Conservation (phyloP, 2,888 invertebrate genomes). For the Dexiosoma caninum region DNA sequence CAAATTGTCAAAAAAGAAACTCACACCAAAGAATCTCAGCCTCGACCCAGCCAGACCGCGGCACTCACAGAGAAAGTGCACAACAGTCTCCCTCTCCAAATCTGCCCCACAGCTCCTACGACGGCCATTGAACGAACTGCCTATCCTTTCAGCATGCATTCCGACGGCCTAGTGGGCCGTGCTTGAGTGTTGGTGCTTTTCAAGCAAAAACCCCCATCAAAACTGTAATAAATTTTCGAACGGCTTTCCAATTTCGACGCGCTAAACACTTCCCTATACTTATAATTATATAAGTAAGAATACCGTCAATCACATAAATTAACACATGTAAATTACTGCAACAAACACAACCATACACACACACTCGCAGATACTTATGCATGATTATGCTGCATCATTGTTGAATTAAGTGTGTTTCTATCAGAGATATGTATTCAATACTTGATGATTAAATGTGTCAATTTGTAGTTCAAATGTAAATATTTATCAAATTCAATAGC, state of each 20-base stretch:
- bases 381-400: constrained; percentile 3
- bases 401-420: constrained; percentile 16
- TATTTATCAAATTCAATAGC: background rate
- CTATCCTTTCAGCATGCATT: too few relatives aligned
- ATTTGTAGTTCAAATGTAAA: constrained; percentile 31
- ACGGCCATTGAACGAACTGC: too few relatives aligned
- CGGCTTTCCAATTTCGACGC: background rate
- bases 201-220: too few relatives aligned
- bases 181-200: too few relatives aligned
- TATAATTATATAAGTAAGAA: constrained; percentile 10
- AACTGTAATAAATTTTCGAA: background rate
- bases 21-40: too few relatives aligned
- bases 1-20: too few relatives aligned
- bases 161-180: too few relatives aligned
- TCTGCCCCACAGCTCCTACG: too few relatives aligned
- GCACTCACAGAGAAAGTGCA: too few relatives aligned
- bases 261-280: background rate
- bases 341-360: background rate
- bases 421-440: constrained; percentile 24
- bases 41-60: too few relatives aligned
- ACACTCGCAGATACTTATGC: too few relatives aligned
- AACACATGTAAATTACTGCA: constrained; percentile 3
- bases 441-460: constrained; percentile 35
- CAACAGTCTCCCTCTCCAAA: too few relatives aligned
- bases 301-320: constrained; percentile 27